A percentile compares a stretch with the other conserved stretches of the same genome.
Conservation (phyloP, 92 coral and sea anemone genomes). For the Plumapathes pennacea region DNA sequence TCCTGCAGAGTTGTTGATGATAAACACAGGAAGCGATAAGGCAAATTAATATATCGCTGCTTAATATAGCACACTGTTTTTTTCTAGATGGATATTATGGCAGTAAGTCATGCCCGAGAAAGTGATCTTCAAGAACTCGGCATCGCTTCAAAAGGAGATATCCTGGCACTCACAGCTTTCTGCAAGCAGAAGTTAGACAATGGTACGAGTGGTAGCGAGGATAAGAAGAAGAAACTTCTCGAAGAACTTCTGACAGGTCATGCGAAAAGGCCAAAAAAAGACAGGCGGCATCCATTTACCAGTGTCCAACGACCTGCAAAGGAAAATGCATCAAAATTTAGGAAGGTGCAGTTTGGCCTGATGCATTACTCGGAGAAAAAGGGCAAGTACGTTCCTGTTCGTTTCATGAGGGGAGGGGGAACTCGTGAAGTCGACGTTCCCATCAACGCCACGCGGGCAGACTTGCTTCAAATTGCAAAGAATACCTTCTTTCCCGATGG, state of each 20-base stretch:
- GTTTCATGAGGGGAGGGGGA: constrained; percentile 55
- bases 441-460: constrained; percentile 13
- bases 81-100: constrained; percentile 51
- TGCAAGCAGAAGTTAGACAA: constrained; percentile 15
- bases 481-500: constrained; percentile 46
- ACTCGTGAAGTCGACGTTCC: constrained; percentile 40
- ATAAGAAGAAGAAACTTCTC: constrained; percentile 32
- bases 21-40: too few relatives aligned
- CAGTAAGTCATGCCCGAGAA: constrained; percentile 34
- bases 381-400: constrained; percentile 29
- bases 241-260: constrained; percentile 13
- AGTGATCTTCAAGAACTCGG: constrained; percentile 39
- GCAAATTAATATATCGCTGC: too few relatives aligned
- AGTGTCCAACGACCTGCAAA: constrained; percentile 6
- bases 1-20: too few relatives aligned
- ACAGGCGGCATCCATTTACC: not conserved
- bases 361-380: constrained; percentile 48
- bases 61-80: too few relatives aligned
- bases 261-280: constrained; percentile 1
- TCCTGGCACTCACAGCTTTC: constrained; percentile 36
- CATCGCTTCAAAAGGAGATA: constrained; percentile 44
- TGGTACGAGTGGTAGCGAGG: not conserved
- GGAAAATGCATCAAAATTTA: constrained; percentile 23
- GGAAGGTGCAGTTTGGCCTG: constrained; percentile 40
- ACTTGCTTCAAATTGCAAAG: constrained; percentile 43